Evolutionary conservation across 1,140 invertebrate genomes (phyloP).

Genomic region (Drosophila teissieri): DNA sequence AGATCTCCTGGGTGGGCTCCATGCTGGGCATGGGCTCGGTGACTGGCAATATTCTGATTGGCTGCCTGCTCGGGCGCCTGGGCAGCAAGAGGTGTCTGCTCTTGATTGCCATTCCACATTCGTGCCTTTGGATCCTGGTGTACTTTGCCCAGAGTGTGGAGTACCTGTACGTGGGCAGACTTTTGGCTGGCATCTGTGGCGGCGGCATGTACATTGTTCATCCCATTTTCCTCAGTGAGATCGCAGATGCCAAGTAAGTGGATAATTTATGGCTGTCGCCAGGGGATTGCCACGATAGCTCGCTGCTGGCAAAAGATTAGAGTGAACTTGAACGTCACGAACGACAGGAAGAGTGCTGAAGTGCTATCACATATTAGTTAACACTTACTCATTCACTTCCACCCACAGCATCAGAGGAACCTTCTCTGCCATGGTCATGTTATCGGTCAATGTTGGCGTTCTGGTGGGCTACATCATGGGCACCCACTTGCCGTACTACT

Average conservation of each 20-base stretch:
- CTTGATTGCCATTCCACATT: conserved; percentile 62
- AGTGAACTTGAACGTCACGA: conserved; percentile 3
- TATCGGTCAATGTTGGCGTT: conserved; percentile 65
- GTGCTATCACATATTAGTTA: neutral
- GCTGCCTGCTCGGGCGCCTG: conserved; percentile 31
- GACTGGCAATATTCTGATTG: conserved; percentile 62
- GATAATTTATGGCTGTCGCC: conserved; percentile 25
- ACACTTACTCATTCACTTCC: neutral
- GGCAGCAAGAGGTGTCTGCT: conserved; percentile 58
- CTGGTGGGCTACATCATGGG: conserved; percentile 64
- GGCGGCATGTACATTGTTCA: conserved; percentile 70
- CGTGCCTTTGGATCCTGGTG: conserved; percentile 64
- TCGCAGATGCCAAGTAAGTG: conserved; percentile 76
- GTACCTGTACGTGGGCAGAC: conserved; percentile 77
- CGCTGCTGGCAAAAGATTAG: conserved; percentile 3
- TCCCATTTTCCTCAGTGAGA: conserved; percentile 75
- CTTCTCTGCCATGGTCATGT: conserved; percentile 62
- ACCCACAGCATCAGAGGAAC: conserved; percentile 64
- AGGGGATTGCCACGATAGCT: neutral
- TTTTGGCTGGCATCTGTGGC: conserved; percentile 79
- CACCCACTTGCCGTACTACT: conserved; percentile 54
- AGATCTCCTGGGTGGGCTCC: conserved; percentile 73
- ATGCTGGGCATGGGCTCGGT: conserved; percentile 59
- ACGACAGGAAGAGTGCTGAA: neutral
- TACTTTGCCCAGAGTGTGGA: conserved; percentile 58